These are phyloP conservation scores for Nematostella vectensis DNA, from an alignment of 92 coral and sea anemone genomes.

Conservation along the genomic window DNA sequence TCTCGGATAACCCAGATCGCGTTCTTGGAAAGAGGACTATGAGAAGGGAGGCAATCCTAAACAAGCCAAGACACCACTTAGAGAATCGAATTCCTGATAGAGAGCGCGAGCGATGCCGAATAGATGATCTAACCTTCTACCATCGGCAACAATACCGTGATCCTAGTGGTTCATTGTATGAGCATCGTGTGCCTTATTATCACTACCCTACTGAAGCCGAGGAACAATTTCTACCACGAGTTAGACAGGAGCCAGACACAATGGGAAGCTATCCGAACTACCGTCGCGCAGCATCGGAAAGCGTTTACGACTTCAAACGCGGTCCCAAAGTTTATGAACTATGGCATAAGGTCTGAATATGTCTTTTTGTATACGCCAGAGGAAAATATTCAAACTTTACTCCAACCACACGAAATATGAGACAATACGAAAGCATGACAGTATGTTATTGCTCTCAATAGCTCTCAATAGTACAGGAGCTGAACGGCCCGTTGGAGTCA, in stretches of 20 bases:
- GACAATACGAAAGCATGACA: no score
- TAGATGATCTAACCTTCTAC: constrained; percentile 51
- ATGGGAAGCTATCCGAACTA: constrained; percentile 65
- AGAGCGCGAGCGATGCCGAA: constrained; percentile 77
- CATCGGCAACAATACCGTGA: constrained; percentile 89
- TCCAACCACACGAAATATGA: no score
- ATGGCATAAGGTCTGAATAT: constrained; percentile 57
- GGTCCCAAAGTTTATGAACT: constrained; percentile 88
- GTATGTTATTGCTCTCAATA: no score
- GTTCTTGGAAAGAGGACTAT: constrained; percentile 70
- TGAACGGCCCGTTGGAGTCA: no score
- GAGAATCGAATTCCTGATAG: constrained; percentile 83
- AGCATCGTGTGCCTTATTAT: constrained; percentile 61
- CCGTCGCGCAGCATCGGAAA: constrained; percentile 67
- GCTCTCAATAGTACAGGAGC: no score
- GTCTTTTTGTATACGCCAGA: no score
- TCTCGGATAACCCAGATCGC: constrained; percentile 83
- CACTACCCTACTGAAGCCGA: constrained; percentile 93
- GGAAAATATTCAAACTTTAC: no score
- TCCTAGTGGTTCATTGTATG: constrained; percentile 64
- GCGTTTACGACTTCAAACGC: constrained; percentile 67
- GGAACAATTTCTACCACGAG: constrained; percentile 65
- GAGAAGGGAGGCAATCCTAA: constrained; percentile 67
- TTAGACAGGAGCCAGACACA: constrained; percentile 21
- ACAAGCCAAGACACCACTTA: constrained; percentile 64